Evolutionary conservation across 2,113 vertebrate species (phyloP).

Genomic region (Equus quagga): DNA sequence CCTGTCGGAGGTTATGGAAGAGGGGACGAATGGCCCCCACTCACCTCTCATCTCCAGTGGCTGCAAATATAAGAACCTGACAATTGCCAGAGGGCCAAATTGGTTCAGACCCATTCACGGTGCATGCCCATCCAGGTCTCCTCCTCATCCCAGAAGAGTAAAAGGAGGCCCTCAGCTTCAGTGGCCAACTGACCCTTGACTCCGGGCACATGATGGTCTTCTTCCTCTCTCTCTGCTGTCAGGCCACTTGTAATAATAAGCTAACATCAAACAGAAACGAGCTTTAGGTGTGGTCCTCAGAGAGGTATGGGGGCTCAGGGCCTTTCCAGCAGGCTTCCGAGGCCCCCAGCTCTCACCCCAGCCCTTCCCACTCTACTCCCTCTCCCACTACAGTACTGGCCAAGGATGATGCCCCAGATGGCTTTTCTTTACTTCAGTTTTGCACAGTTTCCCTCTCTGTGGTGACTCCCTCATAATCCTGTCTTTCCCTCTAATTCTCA

Average conservation of each 20-base stretch:
- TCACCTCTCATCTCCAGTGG: neutral
- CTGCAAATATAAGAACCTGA: neutral
- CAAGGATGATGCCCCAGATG: neutral
- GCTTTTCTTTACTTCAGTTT: neutral
- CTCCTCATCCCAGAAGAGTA: neutral
- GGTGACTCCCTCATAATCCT: neutral
- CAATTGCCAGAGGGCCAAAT: neutral
- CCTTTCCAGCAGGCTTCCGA: neutral
- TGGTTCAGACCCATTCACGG: neutral
- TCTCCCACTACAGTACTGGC: neutral
- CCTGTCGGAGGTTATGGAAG: neutral
- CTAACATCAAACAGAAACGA: conserved; percentile 4
- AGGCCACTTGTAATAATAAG: neutral
- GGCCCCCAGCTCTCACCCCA: neutral
- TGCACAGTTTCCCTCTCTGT: neutral
- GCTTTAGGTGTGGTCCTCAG: neutral
- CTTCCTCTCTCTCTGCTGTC: neutral
- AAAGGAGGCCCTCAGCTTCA: neutral
- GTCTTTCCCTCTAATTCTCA: neutral
- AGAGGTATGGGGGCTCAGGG: neutral
- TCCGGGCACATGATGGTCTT: neutral
- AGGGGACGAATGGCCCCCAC: neutral
- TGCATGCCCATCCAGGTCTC: neutral
- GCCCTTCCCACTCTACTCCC: neutral
- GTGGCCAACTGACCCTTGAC: neutral